Base-by-base conservation (phyloP, 2,113 vertebrate species). In the Sinosuthora webbiana region DNA sequence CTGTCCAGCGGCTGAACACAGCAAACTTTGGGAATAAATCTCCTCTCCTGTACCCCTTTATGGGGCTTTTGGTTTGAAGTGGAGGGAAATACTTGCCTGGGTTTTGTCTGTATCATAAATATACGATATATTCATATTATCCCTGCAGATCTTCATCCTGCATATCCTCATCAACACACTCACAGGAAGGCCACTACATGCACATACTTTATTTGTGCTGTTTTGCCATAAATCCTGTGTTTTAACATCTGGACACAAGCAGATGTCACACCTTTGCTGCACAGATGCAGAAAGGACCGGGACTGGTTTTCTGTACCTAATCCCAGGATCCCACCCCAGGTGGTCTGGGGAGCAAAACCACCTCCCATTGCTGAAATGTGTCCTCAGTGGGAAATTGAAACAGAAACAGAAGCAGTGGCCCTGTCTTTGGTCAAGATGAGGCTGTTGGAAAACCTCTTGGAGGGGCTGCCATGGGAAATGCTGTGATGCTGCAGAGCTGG, bases 311-410 rank as follows among this genome's bases (percentile, higher is more conserved):
- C 39, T 28, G 2, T 30, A 1, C 10, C 75, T 27, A 9, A 44
- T 30, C 35, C 74, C 67, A 63, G 35, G 9, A 70, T 63, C 65
- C 31, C 79, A 42, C 13, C 22, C n/a, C 8, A 31, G 25, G 20
- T 7, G 5, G 3, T 1, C 1, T 5, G 41, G 15, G 20, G 27
- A 76, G 27, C 42, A 7, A 56, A 76, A 28, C 35, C 7, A 5
- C 45, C 3, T 1, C 7, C 25, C 3, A 0, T 2, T 9, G 25
- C 60, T 22, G 44, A 23, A 62, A 20, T 0, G 2, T 4, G 27
- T 21, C 78, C 69, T 60, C 23, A 16, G 15, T 1, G 22, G 18
- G 37, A 69, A 70, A 63, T 22, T 13, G 2, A 18, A 79, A 20
- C 27, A 52, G 41, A 52, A 64, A 33, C 0, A 33, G 0, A 20